Evolutionary conservation across 2,888 invertebrate species (phyloP), one percentile per base, ranked within the genome.

Genomic region (Tenthredo notha): DNA sequence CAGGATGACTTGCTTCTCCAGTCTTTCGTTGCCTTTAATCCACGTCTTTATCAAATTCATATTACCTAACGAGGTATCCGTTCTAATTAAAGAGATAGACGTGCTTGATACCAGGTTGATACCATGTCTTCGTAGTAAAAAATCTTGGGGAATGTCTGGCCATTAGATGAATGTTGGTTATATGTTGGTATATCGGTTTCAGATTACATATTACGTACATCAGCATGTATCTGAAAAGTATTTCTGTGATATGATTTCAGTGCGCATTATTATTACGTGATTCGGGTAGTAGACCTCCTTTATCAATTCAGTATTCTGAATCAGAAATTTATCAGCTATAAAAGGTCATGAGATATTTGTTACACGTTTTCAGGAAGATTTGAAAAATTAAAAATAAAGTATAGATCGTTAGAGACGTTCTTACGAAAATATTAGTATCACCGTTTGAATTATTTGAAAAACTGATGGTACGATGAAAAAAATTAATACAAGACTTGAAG

Each of bases 21-120:
- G 61, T 61, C n/a, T 33, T 54, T 61, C 40, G 37, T 40, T 21
- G 80, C 54, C 58, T 80, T 80, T 58, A 61, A 80, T 37, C 40
- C 21, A 61, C 12, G 25, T n/a, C 33, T 40, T 80, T 58, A 40
- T 58, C 33, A 80, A 58, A 37, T 21, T 21, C 37, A 40, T 80
- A 40, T 80, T 33, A 40, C 25, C 2, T 80, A 80, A 80, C 80
- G 61, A 80, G 25, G 61, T 40, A 80, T 37, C 33, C 12, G 21
- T 5, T 61, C 33, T 21, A 61, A 80, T 80, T 80, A 58, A 37
- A 78, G 58, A 33, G 78, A 61, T 37, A n/a, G 58, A 54, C 18
- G 37, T 40, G 58, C 15, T 40, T 21, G 37, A 80, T 37, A 58
- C 61, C 40, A 10, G 40, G 21, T 37, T 61, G 15, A 40, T 54